Conservation (phyloP, 2,797 vertebrate genomes). For the Bufotes viridis region DNA sequence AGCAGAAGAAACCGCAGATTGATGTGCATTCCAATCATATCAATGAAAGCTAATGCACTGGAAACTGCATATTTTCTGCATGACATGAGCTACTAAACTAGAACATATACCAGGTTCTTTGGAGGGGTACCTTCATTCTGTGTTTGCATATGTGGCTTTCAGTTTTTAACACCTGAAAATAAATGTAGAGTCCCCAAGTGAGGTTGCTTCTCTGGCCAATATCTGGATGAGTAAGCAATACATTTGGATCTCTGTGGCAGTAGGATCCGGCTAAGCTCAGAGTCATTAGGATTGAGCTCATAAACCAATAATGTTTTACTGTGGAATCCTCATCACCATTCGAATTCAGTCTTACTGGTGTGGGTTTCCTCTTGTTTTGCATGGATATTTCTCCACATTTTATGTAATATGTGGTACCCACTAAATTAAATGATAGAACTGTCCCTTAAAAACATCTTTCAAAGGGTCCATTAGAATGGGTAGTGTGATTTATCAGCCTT, state of each 20-base stretch:
- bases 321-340: background rate
- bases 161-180: background rate
- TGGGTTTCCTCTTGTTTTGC: background rate
- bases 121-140: background rate
- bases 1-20: background rate
- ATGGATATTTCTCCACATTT: background rate
- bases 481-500: slow-evolving; percentile 30
- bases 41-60: background rate
- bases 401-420: background rate
- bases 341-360: background rate
- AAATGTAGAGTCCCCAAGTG: background rate
- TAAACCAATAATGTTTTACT: background rate
- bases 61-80: slow-evolving; percentile 12
- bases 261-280: too few species aligned
- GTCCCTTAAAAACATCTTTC: background rate
- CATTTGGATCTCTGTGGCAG: background rate
- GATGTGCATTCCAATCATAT: background rate
- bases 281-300: background rate
- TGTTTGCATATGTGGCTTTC: too few species aligned
- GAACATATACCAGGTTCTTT: background rate
- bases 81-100: background rate
- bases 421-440: background rate
- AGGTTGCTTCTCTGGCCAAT: background rate
- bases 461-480: slow-evolving; percentile 3
- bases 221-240: background rate